These are phyloP conservation scores for Orgyia antiqua DNA, from an alignment of 2,888 invertebrate genomes.

Conservation along the genomic window DNA sequence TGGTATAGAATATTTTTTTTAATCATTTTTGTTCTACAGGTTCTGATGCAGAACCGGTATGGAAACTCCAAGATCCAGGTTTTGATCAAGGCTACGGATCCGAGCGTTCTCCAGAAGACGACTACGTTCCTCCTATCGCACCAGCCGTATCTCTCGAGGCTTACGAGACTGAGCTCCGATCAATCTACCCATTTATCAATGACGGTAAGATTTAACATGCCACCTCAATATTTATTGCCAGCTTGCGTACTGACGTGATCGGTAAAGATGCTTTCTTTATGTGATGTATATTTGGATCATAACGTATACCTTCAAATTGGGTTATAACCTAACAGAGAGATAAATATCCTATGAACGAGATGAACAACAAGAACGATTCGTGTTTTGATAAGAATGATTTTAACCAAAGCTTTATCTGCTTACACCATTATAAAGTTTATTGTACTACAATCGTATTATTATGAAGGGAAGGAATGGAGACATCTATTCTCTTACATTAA, in stretches of 20 bases:
- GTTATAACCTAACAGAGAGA: too few relatives aligned
- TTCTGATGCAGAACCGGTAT: conserved; percentile 72
- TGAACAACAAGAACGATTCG: too few relatives aligned
- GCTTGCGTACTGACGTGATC: neutral
- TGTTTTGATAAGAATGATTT: too few relatives aligned
- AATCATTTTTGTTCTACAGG: conserved; percentile 39
- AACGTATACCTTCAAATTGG: too few relatives aligned
- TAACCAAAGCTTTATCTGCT: too few relatives aligned
- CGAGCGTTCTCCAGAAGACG: conserved; percentile 87
- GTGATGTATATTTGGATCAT: neutral
- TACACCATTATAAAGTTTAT: too few relatives aligned
- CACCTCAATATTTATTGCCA: conserved; percentile 10
- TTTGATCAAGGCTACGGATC: conserved; percentile 88
- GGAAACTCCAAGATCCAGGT: conserved; percentile 75
- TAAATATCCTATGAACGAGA: too few relatives aligned
- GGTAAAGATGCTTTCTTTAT: neutral
- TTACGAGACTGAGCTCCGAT: conserved; percentile 78
- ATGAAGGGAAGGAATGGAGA: too few relatives aligned
- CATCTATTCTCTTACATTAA: too few relatives aligned
- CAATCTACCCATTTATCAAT: conserved; percentile 82
- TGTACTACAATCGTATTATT: too few relatives aligned
- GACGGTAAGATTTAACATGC: conserved; percentile 73
- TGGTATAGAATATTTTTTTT: too few relatives aligned
- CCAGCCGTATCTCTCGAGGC: conserved; percentile 73
- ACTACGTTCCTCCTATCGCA: conserved; percentile 82